phyloP scores from a whole-genome alignment of 2,888 invertebrate species.

The Pecten maximus region DNA sequence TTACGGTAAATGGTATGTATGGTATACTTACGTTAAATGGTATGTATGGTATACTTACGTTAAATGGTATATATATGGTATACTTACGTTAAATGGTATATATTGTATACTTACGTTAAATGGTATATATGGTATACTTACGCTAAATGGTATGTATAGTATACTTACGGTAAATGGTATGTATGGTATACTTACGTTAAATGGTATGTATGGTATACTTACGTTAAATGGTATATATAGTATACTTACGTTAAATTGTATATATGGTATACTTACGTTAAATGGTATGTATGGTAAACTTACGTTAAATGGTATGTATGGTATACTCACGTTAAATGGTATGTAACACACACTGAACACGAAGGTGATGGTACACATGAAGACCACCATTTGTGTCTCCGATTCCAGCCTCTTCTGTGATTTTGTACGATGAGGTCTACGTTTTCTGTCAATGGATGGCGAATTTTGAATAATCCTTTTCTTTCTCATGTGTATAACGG shows the following conservation, averaged over 20 bases:
- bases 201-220: not conserved
- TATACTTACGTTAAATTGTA: conserved; percentile 31
- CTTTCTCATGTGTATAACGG: conserved; percentile 74
- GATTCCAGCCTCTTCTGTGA: conserved; percentile 70
- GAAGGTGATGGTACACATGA: conserved; percentile 79
- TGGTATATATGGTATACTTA: not conserved
- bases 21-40: not conserved
- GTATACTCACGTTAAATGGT: conserved; percentile 79
- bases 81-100: conserved; percentile 38
- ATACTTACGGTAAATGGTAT: conserved; percentile 41
- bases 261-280: not conserved
- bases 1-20: no score
- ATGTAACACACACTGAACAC: conserved; percentile 80
- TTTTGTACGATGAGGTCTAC: conserved; percentile 50
- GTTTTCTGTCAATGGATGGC: conserved; percentile 63
- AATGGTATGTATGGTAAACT: not conserved
- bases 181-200: not conserved
- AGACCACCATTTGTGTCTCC: conserved; percentile 81
- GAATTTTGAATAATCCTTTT: conserved; percentile 63
- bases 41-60: not conserved
- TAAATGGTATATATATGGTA: not conserved
- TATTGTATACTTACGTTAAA: not conserved
- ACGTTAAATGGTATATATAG: not conserved
- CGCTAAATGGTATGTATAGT: not conserved
- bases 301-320: not conserved